Evolutionary conservation across 2,113 vertebrate genomes (phyloP), one percentile per base, ranked within the genome.

Genomic region (Rhea americana): DNA sequence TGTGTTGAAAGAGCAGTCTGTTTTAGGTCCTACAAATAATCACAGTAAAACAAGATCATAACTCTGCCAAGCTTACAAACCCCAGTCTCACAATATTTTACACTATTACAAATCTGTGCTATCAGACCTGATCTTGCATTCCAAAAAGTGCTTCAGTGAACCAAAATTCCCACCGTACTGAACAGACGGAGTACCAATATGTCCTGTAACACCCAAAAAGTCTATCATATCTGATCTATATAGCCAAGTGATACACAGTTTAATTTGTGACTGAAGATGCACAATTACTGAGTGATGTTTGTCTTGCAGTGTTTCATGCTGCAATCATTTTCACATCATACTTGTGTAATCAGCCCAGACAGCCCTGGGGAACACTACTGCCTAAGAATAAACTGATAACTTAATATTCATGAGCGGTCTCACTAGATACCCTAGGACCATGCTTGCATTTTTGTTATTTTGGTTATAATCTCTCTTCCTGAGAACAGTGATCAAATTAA

Each of bases 301-400:
- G 71, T 66, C 78, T 72, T 68, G 61, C 53, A 71, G 63, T 22
- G 25, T 39, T 63, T 5, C 3, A 1, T 56, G 20, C 25, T 59
- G 50, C 72, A 66, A 76, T 62, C 47, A 63, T 79, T 85, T 92
- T 77, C 87, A 45, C 71, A 94, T 56, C 89, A 95, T 92, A 41
- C 13, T 25, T 0, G 0, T 71, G n/a, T 77, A 85, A 91, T 82
- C 89, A 82, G 76, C 30, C 55, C 39, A 78, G 32, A 72, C 39
- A 9, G 62, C 70, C 50, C 51, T 63, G 9, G 65, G 68, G 65
- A 92, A 80, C 0, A 1, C 9, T 80, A 55, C 26, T 93, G 81
- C 71, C 80, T 73, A 66, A 94, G 79, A 91, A 95, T 88, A 30
- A 84, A 48, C n/a, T 13, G 39, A 82, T 45, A 87, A 82, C 30